A percentile compares a stretch with the other conserved stretches of the same genome.
Evolutionary conservation across 2,797 vertebrate genomes (phyloP).

Genomic region (Chelon auratus): DNA sequence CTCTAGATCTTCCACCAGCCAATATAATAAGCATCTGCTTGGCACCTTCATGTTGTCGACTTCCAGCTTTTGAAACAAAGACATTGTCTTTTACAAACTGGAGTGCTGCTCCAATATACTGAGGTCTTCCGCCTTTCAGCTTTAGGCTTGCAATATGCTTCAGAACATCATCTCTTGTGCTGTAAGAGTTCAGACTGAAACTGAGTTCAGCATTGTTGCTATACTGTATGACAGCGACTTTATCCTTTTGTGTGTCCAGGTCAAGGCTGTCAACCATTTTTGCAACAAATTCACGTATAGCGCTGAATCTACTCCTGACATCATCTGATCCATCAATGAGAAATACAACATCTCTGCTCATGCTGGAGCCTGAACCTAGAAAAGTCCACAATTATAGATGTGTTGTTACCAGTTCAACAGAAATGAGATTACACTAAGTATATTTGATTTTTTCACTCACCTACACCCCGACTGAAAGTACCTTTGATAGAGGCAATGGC

Average conservation of each 20-base stretch:
- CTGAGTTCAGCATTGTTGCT: slow-evolving; percentile 77
- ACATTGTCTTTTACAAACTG: slow-evolving; percentile 79
- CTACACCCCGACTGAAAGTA: slow-evolving; percentile 41
- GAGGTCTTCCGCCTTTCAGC: slow-evolving; percentile 81
- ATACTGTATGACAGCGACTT: slow-evolving; percentile 83
- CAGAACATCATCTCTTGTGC: slow-evolving; percentile 68
- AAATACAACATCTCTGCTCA: slow-evolving; percentile 83
- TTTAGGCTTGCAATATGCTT: slow-evolving; percentile 70
- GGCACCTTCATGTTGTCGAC: slow-evolving; percentile 62
- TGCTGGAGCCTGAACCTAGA: slow-evolving; percentile 67
- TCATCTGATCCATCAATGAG: slow-evolving; percentile 87
- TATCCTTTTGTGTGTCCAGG: slow-evolving; percentile 76
- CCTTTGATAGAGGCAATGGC: slow-evolving; percentile 60
- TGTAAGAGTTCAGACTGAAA: slow-evolving; percentile 78
- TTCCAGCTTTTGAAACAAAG: slow-evolving; percentile 70
- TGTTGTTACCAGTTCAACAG: background rate
- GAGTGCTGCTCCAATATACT: slow-evolving; percentile 80
- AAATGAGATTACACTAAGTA: background rate
- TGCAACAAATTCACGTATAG: slow-evolving; percentile 77
- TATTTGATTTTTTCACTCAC: slow-evolving; percentile 64
- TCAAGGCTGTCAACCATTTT: slow-evolving; percentile 75
- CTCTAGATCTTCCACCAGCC: slow-evolving; percentile 79
- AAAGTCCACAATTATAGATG: slow-evolving; percentile 33
- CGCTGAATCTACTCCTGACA: slow-evolving; percentile 75
- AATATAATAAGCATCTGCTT: slow-evolving; percentile 81